Percentiles rank a stretch among this genome's conserved stretches.
These are phyloP conservation scores for Liasis olivaceus DNA, from an alignment of 2,797 vertebrate species.

Conservation along the genomic window DNA sequence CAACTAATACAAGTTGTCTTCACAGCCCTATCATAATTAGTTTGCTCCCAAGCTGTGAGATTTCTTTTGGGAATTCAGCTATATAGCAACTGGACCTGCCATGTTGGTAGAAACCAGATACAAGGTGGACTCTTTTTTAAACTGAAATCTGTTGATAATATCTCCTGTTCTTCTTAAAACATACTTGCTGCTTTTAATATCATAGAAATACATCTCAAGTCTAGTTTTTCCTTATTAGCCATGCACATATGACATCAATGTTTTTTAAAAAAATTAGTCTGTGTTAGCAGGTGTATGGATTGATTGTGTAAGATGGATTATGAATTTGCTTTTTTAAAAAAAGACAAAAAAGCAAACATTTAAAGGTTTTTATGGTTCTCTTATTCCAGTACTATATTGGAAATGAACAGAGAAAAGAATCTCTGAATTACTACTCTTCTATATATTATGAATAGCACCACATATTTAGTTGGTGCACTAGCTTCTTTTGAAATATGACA, in stretches of 20 bases:
- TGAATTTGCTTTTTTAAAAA: background rate
- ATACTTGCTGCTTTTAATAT: constrained; percentile 18
- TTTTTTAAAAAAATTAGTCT: constrained; percentile 37
- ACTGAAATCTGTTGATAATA: constrained; percentile 33
- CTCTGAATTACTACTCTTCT: background rate
- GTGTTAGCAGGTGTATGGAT: constrained; percentile 29
- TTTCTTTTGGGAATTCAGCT: constrained; percentile 9
- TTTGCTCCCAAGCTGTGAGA: background rate
- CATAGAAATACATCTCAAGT: constrained; percentile 28
- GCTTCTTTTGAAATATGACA: background rate
- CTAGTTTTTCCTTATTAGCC: constrained; percentile 27
- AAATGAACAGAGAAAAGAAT: constrained; percentile 7
- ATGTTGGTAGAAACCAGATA: accelerated
- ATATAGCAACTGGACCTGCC: background rate
- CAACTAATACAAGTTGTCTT: too few relatives aligned
- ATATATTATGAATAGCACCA: background rate
- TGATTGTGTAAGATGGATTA: constrained; percentile 33
- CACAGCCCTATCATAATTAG: too few relatives aligned
- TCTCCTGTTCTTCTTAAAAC: background rate
- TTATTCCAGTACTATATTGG: constrained; percentile 34
- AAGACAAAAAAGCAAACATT: constrained; percentile 14
- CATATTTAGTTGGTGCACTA: background rate
- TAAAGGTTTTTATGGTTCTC: constrained; percentile 13
- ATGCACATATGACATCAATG: constrained; percentile 5
- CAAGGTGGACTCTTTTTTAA: constrained; percentile 3